Evolutionary conservation across 2,888 invertebrate genomes (phyloP).

Genomic region (Pyrgus malvae): DNA sequence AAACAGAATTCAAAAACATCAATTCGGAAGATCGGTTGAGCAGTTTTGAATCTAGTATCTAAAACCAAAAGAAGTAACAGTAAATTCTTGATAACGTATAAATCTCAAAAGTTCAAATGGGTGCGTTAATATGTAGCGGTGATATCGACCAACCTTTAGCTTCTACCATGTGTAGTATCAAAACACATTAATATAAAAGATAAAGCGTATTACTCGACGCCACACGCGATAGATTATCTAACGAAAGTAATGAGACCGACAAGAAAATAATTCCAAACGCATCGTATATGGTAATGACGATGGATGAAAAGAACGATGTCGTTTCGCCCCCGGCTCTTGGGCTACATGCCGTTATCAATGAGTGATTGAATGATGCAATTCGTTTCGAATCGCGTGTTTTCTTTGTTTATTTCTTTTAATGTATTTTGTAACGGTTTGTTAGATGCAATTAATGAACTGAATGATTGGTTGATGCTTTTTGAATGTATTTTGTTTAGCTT

Average conservation of each 20-base stretch:
- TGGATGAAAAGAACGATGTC: conserved; percentile 6
- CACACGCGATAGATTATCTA: conserved; percentile 35
- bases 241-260: conserved; percentile 27
- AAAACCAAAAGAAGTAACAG: neutral
- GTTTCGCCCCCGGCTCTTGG: conserved; percentile 6
- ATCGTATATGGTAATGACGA: conserved; percentile 22
- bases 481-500: no score
- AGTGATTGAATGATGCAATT: conserved; percentile 22
- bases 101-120: conserved; percentile 45
- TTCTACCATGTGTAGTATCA: conserved; percentile 49
- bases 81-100: conserved; percentile 24
- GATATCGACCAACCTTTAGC: conserved; percentile 57
- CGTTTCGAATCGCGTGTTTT: neutral
- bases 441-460: no score
- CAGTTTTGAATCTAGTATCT: no score
- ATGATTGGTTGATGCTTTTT: no score
- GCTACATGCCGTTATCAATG: conserved; percentile 2
- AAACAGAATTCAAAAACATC: no score
- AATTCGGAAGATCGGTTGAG: no score
- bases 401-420: conserved; percentile 4
- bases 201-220: conserved; percentile 39
- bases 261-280: conserved; percentile 23
- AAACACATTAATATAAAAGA: conserved; percentile 57
- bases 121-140: conserved; percentile 42
- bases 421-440: neutral